phyloP scores from a whole-genome alignment of 2,797 vertebrate genomes.

The Danio choprae region DNA sequence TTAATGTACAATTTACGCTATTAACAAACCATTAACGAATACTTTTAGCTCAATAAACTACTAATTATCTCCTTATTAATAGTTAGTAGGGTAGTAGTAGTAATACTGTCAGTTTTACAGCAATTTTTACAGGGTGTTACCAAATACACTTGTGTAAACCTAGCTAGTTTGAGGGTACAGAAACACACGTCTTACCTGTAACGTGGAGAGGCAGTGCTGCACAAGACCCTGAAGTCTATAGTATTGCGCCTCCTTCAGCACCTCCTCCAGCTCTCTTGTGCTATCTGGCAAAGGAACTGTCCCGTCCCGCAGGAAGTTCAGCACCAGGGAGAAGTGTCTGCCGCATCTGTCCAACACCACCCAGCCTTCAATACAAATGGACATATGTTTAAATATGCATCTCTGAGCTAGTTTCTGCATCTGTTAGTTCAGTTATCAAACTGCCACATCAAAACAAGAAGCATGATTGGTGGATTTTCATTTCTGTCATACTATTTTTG shows the following conservation, averaged over 20 bases:
- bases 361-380: conserved; percentile 77
- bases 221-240: conserved; percentile 87
- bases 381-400: background rate
- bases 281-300: conserved; percentile 87
- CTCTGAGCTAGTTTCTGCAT: background rate
- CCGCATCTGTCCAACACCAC: conserved; percentile 87
- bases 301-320: conserved; percentile 91
- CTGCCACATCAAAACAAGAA: too few species aligned
- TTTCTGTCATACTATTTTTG: too few species aligned
- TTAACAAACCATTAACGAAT: too few species aligned
- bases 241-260: conserved; percentile 87
- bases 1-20: too few species aligned
- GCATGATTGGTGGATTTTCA: too few species aligned
- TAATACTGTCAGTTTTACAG: too few species aligned
- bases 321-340: conserved; percentile 85
- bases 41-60: too few species aligned
- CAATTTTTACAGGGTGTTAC: too few species aligned
- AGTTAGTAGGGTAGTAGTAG: too few species aligned
- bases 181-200: conserved; percentile 76
- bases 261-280: conserved; percentile 84
- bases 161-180: background rate
- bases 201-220: conserved; percentile 84
- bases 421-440: too few species aligned
- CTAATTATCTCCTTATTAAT: too few species aligned
- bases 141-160: too few species aligned